Evolutionary conservation across 2,888 invertebrate genomes (phyloP).

Genomic region (Anorthoa munda): DNA sequence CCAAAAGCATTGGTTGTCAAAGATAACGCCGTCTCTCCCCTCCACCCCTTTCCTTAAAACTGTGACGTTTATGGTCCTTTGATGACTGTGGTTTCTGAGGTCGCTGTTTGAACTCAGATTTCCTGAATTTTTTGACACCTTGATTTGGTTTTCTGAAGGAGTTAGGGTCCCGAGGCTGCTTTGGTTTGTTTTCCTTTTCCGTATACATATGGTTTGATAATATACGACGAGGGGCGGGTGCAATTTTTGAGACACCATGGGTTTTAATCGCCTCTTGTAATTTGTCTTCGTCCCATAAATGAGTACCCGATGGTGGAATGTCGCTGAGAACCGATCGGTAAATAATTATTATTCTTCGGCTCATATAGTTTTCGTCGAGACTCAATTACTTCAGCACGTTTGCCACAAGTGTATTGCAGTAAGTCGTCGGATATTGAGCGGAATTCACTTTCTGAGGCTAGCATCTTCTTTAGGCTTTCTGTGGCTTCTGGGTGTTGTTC

Average conservation of each 20-base stretch:
- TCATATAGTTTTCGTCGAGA: background rate
- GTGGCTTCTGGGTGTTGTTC: background rate
- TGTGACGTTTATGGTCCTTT: background rate
- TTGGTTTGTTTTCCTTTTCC: background rate
- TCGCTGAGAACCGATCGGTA: background rate
- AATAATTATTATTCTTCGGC: background rate
- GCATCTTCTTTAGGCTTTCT: constrained; percentile 1
- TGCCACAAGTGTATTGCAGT: constrained; percentile 11
- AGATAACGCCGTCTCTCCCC: background rate
- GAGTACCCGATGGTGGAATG: too few relatives aligned
- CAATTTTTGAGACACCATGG: constrained; percentile 1
- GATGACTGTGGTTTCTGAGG: background rate
- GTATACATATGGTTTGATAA: background rate
- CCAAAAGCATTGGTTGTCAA: background rate
- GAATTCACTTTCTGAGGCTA: constrained; percentile 6
- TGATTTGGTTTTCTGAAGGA: constrained; percentile 1
- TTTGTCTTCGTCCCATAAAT: too few relatives aligned
- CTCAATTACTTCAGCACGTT: constrained; percentile 6
- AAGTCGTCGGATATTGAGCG: background rate
- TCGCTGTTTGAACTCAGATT: constrained; percentile 1
- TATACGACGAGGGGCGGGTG: background rate
- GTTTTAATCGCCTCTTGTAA: background rate
- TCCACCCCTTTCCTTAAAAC: background rate
- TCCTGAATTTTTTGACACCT: background rate
- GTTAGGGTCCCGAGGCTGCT: background rate